Conservation (phyloP, 2,113 vertebrate species). For the Tyto alba region DNA sequence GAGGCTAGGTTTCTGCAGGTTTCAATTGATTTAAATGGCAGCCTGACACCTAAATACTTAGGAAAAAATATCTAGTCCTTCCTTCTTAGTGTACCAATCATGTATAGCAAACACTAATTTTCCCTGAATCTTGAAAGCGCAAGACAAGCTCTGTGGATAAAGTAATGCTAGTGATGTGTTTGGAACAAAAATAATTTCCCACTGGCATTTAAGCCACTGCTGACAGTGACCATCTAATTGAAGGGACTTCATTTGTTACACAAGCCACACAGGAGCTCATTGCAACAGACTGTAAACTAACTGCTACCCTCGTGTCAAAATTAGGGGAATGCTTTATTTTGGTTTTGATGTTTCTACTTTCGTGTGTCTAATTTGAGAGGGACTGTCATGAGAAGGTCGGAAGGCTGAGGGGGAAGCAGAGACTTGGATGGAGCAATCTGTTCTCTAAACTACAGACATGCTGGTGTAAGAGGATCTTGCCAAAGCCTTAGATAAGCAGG, state of each 20-base stretch:
- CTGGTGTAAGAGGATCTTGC: background rate
- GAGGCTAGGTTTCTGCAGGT: background rate
- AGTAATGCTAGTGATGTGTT: background rate
- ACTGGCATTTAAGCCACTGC: background rate
- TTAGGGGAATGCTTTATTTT: background rate
- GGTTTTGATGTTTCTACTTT: background rate
- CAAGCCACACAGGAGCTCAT: background rate
- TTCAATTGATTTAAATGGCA: background rate
- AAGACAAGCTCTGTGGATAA: background rate
- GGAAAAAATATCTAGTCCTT: background rate
- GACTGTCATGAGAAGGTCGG: background rate
- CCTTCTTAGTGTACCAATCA: background rate
- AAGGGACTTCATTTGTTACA: background rate
- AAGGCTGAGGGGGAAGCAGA: background rate
- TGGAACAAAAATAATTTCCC: background rate
- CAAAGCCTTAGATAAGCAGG: background rate
- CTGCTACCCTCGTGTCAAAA: background rate
- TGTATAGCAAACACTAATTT: background rate
- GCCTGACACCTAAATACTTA: background rate
- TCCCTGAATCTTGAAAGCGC: background rate
- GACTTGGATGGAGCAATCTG: background rate
- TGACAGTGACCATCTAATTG: background rate
- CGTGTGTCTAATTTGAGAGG: background rate
- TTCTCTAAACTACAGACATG: background rate
- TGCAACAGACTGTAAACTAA: slow-evolving; percentile 7